Conservation (phyloP, 2,797 vertebrate species). For the Numenius phaeopus region DNA sequence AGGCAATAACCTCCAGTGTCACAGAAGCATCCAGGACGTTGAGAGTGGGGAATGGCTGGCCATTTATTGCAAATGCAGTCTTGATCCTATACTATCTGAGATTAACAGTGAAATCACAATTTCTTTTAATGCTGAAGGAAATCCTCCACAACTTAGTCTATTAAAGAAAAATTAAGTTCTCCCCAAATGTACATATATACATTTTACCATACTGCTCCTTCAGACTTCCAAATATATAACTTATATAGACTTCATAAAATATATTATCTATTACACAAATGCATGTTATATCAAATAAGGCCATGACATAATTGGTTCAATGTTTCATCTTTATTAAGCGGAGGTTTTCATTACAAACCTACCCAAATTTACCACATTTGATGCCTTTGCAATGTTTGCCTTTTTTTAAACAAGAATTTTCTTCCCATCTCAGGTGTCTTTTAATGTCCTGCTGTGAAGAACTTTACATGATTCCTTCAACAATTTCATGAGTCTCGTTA, state of each 20-base stretch:
- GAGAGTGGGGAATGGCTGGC: background rate
- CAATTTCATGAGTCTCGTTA: background rate
- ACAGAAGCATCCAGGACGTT: background rate
- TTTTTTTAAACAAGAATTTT: background rate
- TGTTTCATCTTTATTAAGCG: background rate
- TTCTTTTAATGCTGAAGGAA: background rate
- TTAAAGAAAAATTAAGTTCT: background rate
- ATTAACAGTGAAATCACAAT: background rate
- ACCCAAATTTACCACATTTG: background rate
- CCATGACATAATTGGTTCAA: background rate
- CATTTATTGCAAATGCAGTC: background rate
- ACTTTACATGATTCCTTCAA: background rate
- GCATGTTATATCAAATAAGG: background rate
- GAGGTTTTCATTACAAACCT: background rate
- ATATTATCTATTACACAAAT: background rate
- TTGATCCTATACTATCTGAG: background rate
- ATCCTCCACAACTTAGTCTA: background rate
- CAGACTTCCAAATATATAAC: background rate
- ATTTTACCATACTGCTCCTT: background rate
- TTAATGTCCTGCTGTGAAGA: background rate
- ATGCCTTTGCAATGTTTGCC: background rate
- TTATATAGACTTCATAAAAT: background rate
- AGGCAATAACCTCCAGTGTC: background rate
- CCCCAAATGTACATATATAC: background rate
- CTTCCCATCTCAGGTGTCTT: background rate